Base-by-base conservation (phyloP, 2,113 vertebrate species). In the Cisticola juncidis region DNA sequence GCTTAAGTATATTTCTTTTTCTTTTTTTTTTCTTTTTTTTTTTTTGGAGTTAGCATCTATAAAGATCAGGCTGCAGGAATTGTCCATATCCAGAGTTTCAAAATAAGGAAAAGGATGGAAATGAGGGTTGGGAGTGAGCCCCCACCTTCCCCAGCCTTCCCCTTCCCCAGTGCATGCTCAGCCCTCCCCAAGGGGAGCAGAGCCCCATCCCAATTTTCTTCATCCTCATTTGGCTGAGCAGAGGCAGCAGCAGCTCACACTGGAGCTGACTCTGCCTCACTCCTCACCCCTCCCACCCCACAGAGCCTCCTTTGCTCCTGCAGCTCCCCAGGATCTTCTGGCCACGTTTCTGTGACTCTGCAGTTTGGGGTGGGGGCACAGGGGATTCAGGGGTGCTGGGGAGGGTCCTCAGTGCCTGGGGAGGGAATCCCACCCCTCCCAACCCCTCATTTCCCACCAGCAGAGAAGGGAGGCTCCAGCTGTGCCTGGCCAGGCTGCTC, bases 301-400 rank as follows among this genome's bases (percentile, higher is more conserved):
- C 36, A 6, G 60, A 73, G 77, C 44, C 69, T 9, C 70, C 68
- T 33, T 4, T 7, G 8, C 51, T 24, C 51, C 60, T n/a, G 53
- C 14, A 26, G 54, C 40, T 28, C 50, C 42, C 65, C 1, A 35
- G 0, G 0, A 4, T 0, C 20, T 31, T 21, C 18, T 33, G 21
- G 60, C 42, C n/a, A 1, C 4, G 0, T 44, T 19, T 20, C 31
- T 4, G 0, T 11, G 28, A 0, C 5, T 16, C 54, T n/a, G 61
- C 70, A 48, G 4, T 4, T 19, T 2, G 35, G 29, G 28, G 1
- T 21, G 56, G 47, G 51, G 45, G 51, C 51, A 6, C 86, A 26
- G 40, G 61, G 45, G 40, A 13, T 26, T 28, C 53, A 40, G 56
- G 26, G 5, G 21, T n/a, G 2, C 54, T 29, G 73, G 54, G 36